Evolutionary conservation across 1,140 invertebrate species (phyloP).

Genomic region (Drosophila tristis): DNA sequence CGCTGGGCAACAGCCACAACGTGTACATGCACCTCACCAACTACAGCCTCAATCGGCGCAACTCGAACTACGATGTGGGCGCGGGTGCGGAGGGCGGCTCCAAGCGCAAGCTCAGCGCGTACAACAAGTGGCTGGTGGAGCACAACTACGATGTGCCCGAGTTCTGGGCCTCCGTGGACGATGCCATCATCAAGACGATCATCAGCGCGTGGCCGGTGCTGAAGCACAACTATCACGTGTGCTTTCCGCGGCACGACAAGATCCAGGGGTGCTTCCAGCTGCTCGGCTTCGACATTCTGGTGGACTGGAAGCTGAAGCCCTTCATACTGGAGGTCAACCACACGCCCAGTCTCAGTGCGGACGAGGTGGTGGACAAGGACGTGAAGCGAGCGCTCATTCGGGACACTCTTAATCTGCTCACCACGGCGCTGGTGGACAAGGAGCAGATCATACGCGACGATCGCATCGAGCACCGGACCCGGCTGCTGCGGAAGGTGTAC

Average conservation of each 20-base stretch:
- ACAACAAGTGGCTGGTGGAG: constrained; percentile 90
- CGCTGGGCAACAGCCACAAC: constrained; percentile 90
- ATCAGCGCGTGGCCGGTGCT: constrained; percentile 93
- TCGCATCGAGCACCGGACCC: constrained; percentile 65
- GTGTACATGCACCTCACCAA: constrained; percentile 99
- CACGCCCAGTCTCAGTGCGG: constrained; percentile 95
- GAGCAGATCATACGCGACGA: constrained; percentile 90
- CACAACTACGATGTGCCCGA: constrained; percentile 90
- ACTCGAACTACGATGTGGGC: constrained; percentile 87
- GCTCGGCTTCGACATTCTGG: constrained; percentile 94
- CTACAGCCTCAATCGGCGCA: constrained; percentile 97
- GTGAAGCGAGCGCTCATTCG: constrained; percentile 92
- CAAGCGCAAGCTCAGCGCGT: constrained; percentile 92
- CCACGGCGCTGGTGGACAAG: constrained; percentile 91
- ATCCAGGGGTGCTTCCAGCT: constrained; percentile 95
- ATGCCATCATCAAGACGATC: constrained; percentile 95
- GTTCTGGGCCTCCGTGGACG: constrained; percentile 92
- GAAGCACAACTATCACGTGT: constrained; percentile 94
- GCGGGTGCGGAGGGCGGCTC: constrained; percentile 89
- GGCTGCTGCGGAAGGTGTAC: constrained; percentile 46
- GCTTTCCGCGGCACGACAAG: constrained; percentile 93
- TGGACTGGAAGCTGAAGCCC: constrained; percentile 93
- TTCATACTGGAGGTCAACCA: constrained; percentile 95
- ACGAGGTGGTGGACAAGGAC: constrained; percentile 91
- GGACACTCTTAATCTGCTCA: constrained; percentile 93